Conservation (phyloP, 2,888 invertebrate genomes). For the Platycnemis pennipes region DNA sequence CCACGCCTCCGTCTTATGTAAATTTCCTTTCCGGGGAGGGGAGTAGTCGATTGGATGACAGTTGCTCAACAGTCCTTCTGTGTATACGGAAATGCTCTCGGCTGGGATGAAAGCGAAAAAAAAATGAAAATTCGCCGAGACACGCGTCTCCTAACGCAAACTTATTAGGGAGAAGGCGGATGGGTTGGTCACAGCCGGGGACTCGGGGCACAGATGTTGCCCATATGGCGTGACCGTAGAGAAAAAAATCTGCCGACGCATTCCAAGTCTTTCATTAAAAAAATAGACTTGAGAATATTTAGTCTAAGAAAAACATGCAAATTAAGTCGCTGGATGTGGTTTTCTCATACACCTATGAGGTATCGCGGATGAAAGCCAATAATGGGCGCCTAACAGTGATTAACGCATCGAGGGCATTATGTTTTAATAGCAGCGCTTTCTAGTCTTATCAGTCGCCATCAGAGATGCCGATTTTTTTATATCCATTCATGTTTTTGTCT, state of each 20-base stretch:
- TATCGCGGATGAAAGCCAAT: too few species aligned
- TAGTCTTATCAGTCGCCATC: not conserved
- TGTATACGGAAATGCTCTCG: not conserved
- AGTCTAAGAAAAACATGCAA: not conserved
- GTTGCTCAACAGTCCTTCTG: not conserved
- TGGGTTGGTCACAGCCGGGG: not conserved
- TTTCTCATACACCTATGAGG: not conserved
- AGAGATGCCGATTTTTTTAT: not conserved
- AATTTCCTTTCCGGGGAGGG: not conserved
- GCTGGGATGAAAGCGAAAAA: not conserved
- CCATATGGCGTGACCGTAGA: constrained; percentile 7
- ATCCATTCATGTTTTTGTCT: not conserved
- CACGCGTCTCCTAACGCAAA: not conserved
- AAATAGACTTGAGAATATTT: not conserved
- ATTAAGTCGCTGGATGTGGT: not conserved
- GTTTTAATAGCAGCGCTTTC: not conserved
- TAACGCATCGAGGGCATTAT: not conserved
- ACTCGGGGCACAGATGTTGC: not conserved
- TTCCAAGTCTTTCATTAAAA: not conserved
- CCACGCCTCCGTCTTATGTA: not conserved
- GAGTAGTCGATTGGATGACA: not conserved
- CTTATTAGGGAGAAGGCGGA: not conserved
- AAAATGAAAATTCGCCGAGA: not conserved
- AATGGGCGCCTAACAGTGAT: not conserved
- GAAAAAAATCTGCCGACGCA: not conserved